Conservation (phyloP, 92 coral and sea anemone genomes). For the Actinernus sp. region DNA sequence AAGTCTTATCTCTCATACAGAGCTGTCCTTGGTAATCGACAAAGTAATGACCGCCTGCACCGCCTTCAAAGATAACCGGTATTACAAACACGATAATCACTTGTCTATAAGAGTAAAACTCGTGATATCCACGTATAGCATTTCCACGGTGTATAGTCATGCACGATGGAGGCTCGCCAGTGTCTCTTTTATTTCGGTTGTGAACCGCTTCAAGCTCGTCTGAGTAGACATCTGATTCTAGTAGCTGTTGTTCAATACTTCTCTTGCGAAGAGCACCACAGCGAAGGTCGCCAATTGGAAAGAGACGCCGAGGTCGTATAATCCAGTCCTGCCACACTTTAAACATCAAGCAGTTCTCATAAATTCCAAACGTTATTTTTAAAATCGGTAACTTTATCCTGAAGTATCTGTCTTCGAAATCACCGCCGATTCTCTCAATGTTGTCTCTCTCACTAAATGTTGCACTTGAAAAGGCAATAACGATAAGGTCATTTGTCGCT, state of each 20-base stretch:
- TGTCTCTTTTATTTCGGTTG: conserved; percentile 51
- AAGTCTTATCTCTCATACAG: conserved; percentile 77
- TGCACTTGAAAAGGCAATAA: conserved; percentile 89
- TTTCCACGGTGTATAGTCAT: conserved; percentile 51
- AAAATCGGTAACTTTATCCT: conserved; percentile 82
- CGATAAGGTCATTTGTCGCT: conserved; percentile 56
- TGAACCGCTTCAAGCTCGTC: conserved; percentile 78
- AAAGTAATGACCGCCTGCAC: conserved; percentile 87
- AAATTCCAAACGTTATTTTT: conserved; percentile 79
- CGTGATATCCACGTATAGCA: conserved; percentile 49
- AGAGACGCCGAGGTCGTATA: conserved; percentile 67
- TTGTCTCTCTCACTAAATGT: conserved; percentile 86
- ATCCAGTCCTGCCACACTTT: conserved; percentile 71
- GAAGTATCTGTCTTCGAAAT: conserved; percentile 98
- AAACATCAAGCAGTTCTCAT: conserved; percentile 86
- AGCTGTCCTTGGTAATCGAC: conserved; percentile 80
- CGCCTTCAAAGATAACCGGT: conserved; percentile 80
- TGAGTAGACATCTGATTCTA: conserved; percentile 89
- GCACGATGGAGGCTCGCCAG: conserved; percentile 66
- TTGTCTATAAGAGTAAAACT: conserved; percentile 76
- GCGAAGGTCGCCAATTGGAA: conserved; percentile 73
- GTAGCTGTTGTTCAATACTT: conserved; percentile 66
- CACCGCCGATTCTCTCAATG: conserved; percentile 86
- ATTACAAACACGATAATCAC: conserved; percentile 80
- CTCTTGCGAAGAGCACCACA: conserved; percentile 86